A percentile compares a stretch with the other conserved stretches of the same genome.
phyloP scores from a whole-genome alignment of 2,888 invertebrate genomes.

The Phyllotreta cruciferae region DNA sequence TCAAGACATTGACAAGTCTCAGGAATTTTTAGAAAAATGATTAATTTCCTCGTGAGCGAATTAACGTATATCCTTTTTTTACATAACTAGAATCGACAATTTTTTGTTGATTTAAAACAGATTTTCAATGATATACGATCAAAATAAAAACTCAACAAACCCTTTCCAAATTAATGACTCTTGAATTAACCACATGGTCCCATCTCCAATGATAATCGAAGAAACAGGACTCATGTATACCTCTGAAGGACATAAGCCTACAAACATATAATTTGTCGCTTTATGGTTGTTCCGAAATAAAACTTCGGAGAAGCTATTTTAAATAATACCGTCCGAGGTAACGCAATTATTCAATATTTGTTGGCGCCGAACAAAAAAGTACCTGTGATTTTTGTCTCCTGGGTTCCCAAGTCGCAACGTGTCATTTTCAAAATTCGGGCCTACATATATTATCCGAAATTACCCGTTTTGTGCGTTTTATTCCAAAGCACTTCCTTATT shows the following conservation, averaged over 20 bases:
- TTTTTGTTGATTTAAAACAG: no score
- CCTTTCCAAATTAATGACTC: neutral
- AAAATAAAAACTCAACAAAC: no score
- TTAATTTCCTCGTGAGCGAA: no score
- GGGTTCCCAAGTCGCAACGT: constrained; percentile 18
- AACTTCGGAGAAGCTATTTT: constrained; percentile 7
- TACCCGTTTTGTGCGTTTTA: constrained; percentile 11
- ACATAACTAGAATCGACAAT: no score
- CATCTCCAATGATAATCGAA: neutral
- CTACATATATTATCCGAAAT: constrained; percentile 28
- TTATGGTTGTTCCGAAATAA: constrained; percentile 16
- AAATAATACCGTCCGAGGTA: constrained; percentile 15
- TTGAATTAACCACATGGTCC: neutral
- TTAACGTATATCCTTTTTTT: no score
- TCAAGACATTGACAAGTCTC: no score
- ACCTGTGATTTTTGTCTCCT: constrained; percentile 29
- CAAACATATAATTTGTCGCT: constrained; percentile 15
- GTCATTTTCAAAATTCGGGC: constrained; percentile 24
- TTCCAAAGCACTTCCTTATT: constrained; percentile 24
- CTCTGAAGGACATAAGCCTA: neutral
- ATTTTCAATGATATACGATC: no score
- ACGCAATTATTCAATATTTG: constrained; percentile 23
- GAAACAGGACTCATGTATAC: neutral
- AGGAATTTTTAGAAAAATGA: no score
- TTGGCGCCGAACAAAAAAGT: constrained; percentile 25